These are phyloP conservation scores for Betta splendens DNA, from an alignment of 2,797 vertebrate genomes.

Conservation along the genomic window DNA sequence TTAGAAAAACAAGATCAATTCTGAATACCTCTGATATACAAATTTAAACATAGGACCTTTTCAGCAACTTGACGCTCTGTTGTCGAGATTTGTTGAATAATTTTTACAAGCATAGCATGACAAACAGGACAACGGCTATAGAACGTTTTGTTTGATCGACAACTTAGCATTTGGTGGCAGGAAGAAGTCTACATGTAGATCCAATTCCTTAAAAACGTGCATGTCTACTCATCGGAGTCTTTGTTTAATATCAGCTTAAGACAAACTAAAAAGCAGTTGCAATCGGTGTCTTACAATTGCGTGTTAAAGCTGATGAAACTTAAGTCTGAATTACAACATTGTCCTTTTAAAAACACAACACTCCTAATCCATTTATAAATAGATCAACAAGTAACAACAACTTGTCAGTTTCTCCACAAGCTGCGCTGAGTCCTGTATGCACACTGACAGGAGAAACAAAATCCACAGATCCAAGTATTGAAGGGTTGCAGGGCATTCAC, in stretches of 20 bases:
- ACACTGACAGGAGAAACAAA: constrained; percentile 55
- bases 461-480: constrained; percentile 58
- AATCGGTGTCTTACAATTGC: constrained; percentile 56
- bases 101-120: constrained; percentile 58
- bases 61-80: constrained; percentile 33
- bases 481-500: constrained; percentile 51
- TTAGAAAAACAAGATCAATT: constrained; percentile 55
- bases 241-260: constrained; percentile 57
- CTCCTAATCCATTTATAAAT: constrained; percentile 72
- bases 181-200: constrained; percentile 28
- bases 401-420: constrained; percentile 56
- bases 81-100: constrained; percentile 47
- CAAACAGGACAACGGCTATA: constrained; percentile 57
- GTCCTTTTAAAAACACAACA: constrained; percentile 65
- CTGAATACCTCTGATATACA: constrained; percentile 39
- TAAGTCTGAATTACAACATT: constrained; percentile 57
- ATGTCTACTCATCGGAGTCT: constrained; percentile 50
- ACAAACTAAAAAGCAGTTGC: constrained; percentile 62
- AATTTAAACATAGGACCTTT: constrained; percentile 53
- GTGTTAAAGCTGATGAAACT: constrained; percentile 69
- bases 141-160: constrained; percentile 49
- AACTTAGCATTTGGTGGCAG: constrained; percentile 62
- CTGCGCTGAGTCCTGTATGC: constrained; percentile 58
- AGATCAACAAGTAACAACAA: constrained; percentile 66
- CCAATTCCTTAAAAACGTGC: constrained; percentile 37